phyloP scores from a whole-genome alignment of 64 coral and sea anemone genomes.

The Montipora sp. region DNA sequence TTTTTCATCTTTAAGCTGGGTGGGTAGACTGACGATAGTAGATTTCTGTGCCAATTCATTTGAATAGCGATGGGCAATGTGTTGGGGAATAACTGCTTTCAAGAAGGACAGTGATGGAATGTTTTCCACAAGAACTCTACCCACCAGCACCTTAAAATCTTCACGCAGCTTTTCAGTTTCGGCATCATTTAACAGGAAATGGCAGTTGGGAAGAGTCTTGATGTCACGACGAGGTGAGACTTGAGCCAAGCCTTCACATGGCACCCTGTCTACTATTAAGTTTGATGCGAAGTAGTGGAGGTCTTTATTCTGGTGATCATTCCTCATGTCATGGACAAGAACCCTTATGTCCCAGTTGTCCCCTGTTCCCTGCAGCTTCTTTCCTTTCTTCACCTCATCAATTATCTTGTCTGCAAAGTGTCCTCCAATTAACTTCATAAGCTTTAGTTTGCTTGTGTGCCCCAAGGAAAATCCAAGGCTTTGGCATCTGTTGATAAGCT shows the following conservation, averaged over 20 bases:
- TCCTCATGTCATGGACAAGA: conserved; percentile 57
- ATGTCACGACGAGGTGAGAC: conserved; percentile 35
- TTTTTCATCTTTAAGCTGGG: conserved; percentile 33
- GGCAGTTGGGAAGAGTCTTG: conserved; percentile 37
- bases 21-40: neutral
- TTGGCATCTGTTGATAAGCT: conserved; percentile 7
- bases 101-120: conserved; percentile 41
- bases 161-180: conserved; percentile 31
- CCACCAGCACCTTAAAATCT: conserved; percentile 42
- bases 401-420: conserved; percentile 63
- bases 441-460: conserved; percentile 21
- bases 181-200: conserved; percentile 10
- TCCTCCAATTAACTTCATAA: conserved; percentile 47
- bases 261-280: conserved; percentile 54
- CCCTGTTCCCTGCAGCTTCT: conserved; percentile 69
- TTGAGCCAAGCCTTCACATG: neutral
- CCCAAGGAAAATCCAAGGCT: conserved; percentile 36
- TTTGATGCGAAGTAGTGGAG: conserved; percentile 52
- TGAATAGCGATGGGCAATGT: conserved; percentile 28
- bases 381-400: conserved; percentile 47
- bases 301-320: conserved; percentile 50
- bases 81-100: conserved; percentile 49
- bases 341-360: conserved; percentile 73
- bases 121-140: neutral
- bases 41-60: conserved; percentile 37